Percentiles rank a stretch among this genome's conserved stretches.
phyloP scores from a whole-genome alignment of 2,113 vertebrate genomes.

The Montifringilla adamsi region DNA sequence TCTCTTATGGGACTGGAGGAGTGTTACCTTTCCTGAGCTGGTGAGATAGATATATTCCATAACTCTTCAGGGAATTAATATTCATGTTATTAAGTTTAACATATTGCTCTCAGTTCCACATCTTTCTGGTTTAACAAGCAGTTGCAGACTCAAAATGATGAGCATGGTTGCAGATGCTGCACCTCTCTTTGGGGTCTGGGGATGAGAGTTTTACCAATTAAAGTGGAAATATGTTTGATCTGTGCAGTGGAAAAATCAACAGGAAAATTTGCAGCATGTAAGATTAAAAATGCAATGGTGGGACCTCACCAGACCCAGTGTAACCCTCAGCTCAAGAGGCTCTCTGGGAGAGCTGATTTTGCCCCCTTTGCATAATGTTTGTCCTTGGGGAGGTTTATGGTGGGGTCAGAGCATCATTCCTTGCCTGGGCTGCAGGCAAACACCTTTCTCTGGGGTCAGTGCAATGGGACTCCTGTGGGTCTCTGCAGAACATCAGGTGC shows the following conservation, averaged over 20 bases:
- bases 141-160: constrained; percentile 7
- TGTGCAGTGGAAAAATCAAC: constrained; percentile 7
- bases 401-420: background rate
- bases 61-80: constrained; percentile 45
- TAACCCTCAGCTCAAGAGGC: background rate
- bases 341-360: background rate
- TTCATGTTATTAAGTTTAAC: constrained; percentile 46
- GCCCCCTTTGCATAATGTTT: background rate
- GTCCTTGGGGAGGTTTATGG: background rate
- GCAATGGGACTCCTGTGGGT: background rate
- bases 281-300: background rate
- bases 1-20: background rate
- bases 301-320: background rate
- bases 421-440: background rate
- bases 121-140: constrained; percentile 57
- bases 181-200: constrained; percentile 36
- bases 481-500: background rate
- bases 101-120: background rate
- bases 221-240: constrained; percentile 44
- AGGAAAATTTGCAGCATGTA: background rate
- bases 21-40: constrained; percentile 11
- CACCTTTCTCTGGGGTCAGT: background rate
- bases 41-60: background rate
- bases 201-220: constrained; percentile 45
- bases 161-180: constrained; percentile 44